These are phyloP conservation scores for Xylocopa sonorina DNA, from an alignment of 1,140 invertebrate genomes.

Conservation along the genomic window DNA sequence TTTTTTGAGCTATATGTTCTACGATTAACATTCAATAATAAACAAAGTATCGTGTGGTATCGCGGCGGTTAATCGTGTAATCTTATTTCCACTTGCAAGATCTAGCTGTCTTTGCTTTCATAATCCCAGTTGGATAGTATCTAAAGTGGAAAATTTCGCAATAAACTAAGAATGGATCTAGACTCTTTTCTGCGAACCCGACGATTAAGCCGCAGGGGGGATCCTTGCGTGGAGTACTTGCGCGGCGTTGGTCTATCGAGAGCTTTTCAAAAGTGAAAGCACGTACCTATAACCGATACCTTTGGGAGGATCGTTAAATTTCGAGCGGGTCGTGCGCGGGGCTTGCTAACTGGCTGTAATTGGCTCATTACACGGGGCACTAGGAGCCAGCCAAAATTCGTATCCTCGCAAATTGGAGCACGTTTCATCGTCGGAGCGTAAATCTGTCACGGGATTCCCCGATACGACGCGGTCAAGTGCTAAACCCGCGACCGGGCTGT, in stretches of 20 bases:
- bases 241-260: too few species aligned
- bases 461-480: constrained; percentile 13
- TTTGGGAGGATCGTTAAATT: constrained; percentile 4
- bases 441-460: constrained; percentile 24
- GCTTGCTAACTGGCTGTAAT: not conserved
- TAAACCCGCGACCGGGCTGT: not conserved
- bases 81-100: not conserved
- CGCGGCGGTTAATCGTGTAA: not conserved
- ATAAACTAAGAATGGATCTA: not conserved
- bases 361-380: constrained; percentile 26
- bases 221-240: too few species aligned
- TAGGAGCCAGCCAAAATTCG: constrained; percentile 30
- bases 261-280: not conserved
- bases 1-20: too few species aligned
- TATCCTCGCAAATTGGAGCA: constrained; percentile 33
- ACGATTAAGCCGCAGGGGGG: too few species aligned
- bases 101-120: not conserved
- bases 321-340: not conserved
- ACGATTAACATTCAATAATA: too few species aligned
- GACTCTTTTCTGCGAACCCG: not conserved
- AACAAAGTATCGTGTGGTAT: too few species aligned
- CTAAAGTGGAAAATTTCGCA: not conserved
- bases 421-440: constrained; percentile 18
- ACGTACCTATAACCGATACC: too few species aligned
- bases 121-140: not conserved